phyloP scores from a whole-genome alignment of 2,113 vertebrate genomes.

The Cervus canadensis region DNA sequence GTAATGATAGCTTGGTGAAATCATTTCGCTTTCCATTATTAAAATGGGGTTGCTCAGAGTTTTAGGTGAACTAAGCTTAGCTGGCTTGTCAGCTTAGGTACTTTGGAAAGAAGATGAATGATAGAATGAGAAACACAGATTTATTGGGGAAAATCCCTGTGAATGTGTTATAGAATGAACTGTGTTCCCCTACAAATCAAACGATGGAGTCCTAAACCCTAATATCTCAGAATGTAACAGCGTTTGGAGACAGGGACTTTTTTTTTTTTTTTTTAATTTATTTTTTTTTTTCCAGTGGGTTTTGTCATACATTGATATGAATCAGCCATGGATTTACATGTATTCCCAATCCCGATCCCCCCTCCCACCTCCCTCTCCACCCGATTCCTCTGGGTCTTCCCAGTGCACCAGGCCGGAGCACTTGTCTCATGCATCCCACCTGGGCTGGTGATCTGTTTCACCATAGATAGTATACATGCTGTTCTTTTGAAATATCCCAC shows the following conservation, averaged over 20 bases:
- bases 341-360: too few species aligned
- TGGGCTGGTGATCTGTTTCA: too few species aligned
- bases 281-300: too few species aligned
- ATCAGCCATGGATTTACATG: too few species aligned
- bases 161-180: background rate
- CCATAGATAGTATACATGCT: too few species aligned
- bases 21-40: background rate
- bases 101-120: background rate
- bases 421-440: too few species aligned
- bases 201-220: background rate
- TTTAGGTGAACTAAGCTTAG: background rate
- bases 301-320: too few species aligned
- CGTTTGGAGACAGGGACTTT: background rate
- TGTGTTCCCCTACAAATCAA: background rate
- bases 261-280: too few species aligned
- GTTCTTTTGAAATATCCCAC: too few species aligned
- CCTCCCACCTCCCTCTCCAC: too few species aligned
- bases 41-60: background rate
- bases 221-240: background rate
- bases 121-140: background rate
- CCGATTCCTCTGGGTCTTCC: too few species aligned
- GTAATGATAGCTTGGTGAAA: background rate
- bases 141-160: background rate
- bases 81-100: background rate
- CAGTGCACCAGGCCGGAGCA: too few species aligned